Conservation (phyloP, 2,888 invertebrate species). For the Aleiodes testaceus region DNA sequence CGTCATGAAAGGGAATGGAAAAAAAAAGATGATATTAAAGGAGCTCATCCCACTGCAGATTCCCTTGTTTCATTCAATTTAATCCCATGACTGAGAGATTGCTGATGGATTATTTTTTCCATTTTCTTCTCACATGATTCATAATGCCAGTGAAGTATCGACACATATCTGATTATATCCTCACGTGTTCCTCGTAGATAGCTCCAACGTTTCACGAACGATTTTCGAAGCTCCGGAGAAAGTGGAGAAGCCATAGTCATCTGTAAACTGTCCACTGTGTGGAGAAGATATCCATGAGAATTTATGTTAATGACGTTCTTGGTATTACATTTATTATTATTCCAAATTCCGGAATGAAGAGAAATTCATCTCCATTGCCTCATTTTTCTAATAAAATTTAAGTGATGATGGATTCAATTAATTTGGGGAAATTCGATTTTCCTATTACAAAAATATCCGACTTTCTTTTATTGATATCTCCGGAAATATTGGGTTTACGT, state of each 20-base stretch:
- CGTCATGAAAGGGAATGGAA: constrained; percentile 21
- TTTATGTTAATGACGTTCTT: constrained; percentile 59
- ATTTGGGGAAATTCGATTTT: too few species aligned
- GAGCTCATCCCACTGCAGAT: background rate
- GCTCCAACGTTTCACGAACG: constrained; percentile 52
- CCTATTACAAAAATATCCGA: too few species aligned
- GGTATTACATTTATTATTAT: background rate
- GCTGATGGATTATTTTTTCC: background rate
- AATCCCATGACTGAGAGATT: constrained; percentile 6
- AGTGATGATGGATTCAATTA: background rate
- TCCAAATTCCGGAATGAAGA: background rate
- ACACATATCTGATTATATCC: background rate
- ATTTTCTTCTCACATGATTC: background rate
- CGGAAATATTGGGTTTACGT: too few species aligned
- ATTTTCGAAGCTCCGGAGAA: constrained; percentile 36
- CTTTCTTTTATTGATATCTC: too few species aligned
- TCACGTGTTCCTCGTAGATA: background rate
- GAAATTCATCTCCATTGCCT: background rate
- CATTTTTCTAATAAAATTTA: background rate
- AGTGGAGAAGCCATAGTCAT: constrained; percentile 36
- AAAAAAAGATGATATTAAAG: background rate
- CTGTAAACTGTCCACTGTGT: constrained; percentile 44
- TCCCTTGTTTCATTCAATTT: background rate
- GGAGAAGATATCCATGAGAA: constrained; percentile 55
- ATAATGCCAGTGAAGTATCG: background rate